phyloP scores from a whole-genome alignment of 2,113 vertebrate genomes.

The Anguilla japonica region DNA sequence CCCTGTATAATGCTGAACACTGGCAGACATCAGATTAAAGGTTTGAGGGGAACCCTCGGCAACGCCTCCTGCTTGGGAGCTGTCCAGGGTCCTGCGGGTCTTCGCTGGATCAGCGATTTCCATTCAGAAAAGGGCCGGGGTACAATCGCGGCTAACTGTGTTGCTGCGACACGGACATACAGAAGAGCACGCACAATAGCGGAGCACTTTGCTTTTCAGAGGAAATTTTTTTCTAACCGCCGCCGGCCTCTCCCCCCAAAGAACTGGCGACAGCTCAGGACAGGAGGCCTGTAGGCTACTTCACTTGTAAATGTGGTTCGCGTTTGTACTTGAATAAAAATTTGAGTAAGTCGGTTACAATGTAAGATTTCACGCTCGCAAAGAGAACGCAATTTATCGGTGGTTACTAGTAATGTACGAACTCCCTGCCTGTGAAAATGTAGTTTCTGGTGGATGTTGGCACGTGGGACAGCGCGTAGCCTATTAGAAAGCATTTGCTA shows the following conservation, averaged over 20 bases:
- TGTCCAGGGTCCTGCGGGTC: slow-evolving; percentile 19
- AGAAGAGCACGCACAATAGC: no score
- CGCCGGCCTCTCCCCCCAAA: neutral
- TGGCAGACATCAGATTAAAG: neutral
- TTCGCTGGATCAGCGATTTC: neutral
- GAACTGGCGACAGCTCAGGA: neutral
- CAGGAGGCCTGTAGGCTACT: neutral
- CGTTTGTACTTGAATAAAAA: neutral
- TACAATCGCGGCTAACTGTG: neutral
- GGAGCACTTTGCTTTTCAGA: neutral
- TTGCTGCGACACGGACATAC: neutral
- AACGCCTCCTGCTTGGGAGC: neutral
- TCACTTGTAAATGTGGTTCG: neutral
- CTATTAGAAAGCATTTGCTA: neutral
- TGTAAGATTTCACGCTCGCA: neutral
- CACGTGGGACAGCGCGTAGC: neutral
- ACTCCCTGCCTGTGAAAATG: neutral
- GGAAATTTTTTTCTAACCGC: neutral
- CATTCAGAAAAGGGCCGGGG: neutral
- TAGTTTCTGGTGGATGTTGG: neutral
- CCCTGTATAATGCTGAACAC: neutral
- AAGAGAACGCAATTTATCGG: no score
- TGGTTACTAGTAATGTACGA: neutral
- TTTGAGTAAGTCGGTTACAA: neutral
- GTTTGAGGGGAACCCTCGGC: neutral